Conservation (phyloP, 2,888 invertebrate species). For the Trissolcus brochymenae region DNA sequence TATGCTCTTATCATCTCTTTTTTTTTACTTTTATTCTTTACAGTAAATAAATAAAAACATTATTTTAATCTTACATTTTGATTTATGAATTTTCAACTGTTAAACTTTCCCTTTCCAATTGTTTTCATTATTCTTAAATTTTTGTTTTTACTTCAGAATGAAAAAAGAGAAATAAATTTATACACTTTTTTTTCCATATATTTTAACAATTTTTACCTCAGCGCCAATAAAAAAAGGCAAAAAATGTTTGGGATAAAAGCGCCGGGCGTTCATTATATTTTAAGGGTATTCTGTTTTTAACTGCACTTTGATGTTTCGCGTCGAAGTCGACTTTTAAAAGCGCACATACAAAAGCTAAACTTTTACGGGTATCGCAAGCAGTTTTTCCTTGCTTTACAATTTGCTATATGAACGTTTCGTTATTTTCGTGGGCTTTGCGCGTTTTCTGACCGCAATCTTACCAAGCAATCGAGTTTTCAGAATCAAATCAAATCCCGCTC, state of each 20-base stretch:
- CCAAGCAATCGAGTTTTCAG: not conserved
- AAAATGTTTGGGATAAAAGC: no score
- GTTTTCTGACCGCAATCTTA: constrained; percentile 1
- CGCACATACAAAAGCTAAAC: constrained; percentile 1
- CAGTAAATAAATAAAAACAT: not conserved
- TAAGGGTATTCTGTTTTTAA: not conserved
- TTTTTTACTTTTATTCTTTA: not conserved
- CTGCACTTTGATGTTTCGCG: no score
- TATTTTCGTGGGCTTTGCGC: constrained; percentile 4
- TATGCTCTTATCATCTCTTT: constrained; percentile 1
- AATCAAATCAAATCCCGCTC: not conserved
- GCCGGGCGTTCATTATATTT: not conserved
- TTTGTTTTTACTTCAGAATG: no score
- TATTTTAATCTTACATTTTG: not conserved
- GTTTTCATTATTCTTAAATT: no score
- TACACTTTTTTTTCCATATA: no score
- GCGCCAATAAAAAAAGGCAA: no score
- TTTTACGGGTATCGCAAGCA: constrained; percentile 3
- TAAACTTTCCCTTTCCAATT: no score
- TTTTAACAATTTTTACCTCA: no score
- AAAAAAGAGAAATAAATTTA: no score
- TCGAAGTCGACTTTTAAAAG: not conserved
- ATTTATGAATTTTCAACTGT: no score
- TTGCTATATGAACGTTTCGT: constrained; percentile 3
- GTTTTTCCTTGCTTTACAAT: not conserved